A percentile compares a stretch with the other conserved stretches of the same genome.
Evolutionary conservation across 2,888 invertebrate species (phyloP).

Genomic region (Ischnus inquisitorius): DNA sequence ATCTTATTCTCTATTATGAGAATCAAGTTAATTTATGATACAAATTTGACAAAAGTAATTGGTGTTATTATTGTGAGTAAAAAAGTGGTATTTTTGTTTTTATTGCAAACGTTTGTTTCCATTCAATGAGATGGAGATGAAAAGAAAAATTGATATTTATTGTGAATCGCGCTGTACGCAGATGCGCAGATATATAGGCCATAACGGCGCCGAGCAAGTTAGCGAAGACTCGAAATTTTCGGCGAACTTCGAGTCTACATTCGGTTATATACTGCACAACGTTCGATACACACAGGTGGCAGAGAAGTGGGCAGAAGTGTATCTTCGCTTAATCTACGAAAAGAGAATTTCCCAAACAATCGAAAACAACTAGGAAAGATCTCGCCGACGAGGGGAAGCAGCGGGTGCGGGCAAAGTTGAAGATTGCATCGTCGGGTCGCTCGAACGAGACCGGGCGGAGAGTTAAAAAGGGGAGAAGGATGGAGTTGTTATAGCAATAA

Average conservation of each 20-base stretch:
- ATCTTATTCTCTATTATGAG: too few relatives aligned
- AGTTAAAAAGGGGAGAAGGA: not conserved
- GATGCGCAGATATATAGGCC: conserved; percentile 4
- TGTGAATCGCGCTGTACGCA: too few relatives aligned
- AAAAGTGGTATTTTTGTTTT: too few relatives aligned
- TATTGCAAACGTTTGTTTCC: too few relatives aligned
- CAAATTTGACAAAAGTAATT: too few relatives aligned
- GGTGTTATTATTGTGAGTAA: too few relatives aligned
- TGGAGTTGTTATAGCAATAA: conserved; percentile 16
- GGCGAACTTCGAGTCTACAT: not conserved
- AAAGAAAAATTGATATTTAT: too few relatives aligned
- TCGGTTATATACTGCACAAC: not conserved
- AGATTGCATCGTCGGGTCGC: conserved; percentile 16
- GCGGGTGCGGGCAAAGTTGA: conserved; percentile 1
- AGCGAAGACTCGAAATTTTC: conserved; percentile 10
- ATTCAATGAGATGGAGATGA: too few relatives aligned
- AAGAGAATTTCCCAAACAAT: conserved; percentile 63
- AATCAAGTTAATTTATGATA: too few relatives aligned
- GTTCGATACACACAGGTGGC: not conserved
- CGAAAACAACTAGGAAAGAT: conserved; percentile 49
- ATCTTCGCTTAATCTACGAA: conserved; percentile 57
- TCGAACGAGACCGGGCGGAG: not conserved
- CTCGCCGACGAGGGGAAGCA: not conserved
- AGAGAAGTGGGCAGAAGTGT: conserved; percentile 23
- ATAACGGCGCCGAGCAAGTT: conserved; percentile 15